Evolutionary conservation across 2,797 vertebrate species (phyloP), one percentile per base, ranked within the genome.

Genomic region (Gallinago nigripennis): DNA sequence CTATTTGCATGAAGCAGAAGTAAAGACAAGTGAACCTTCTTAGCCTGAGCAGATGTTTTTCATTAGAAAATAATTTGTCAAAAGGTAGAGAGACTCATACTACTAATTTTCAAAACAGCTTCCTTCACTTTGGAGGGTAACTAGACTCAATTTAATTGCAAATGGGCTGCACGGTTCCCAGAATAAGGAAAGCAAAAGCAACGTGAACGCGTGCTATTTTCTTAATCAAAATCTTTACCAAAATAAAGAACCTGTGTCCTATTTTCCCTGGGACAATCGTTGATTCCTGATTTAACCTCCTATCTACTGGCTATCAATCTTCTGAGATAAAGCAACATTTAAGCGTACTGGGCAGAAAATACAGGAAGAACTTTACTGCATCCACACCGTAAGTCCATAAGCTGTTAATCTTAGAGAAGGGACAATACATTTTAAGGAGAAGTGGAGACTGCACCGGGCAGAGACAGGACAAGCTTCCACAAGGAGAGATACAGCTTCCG

Each of bases 21-120:
- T 71, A 66, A 92, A 88, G 91, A 82, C 2, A 31, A 87, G 79
- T 64, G 75, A 95, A 86, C 86, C 95, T 79, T 86, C 56, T 8
- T 31, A 90, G 92, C 93, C 85, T 4, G 43, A 96, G 88, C 96
- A 96, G 96, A 96, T 96, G 95, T 93, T 96, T 93, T 96, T 82
- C 95, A 96, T 96, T 95, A 93, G 90, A 66, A 95, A 96, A 96
- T 95, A 82, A 96, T 96, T 96, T 95, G 90, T 96, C 94, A 96
- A 85, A 96, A 96, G 90, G 82, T 82, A 70, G 88, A 88, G 80
- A 91, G 92, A 88, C 78, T 88, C 90, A 43, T 76, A 46, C 61
- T 80, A 84, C 54, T 95, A 85, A 96, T 96, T 96, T 97, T 35
- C 88, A 80, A 75, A 96, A 66, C 86, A 82, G 93, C 64, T 92